phyloP scores from a whole-genome alignment of 1,140 invertebrate genomes.

The Cryptotermes secundus region DNA sequence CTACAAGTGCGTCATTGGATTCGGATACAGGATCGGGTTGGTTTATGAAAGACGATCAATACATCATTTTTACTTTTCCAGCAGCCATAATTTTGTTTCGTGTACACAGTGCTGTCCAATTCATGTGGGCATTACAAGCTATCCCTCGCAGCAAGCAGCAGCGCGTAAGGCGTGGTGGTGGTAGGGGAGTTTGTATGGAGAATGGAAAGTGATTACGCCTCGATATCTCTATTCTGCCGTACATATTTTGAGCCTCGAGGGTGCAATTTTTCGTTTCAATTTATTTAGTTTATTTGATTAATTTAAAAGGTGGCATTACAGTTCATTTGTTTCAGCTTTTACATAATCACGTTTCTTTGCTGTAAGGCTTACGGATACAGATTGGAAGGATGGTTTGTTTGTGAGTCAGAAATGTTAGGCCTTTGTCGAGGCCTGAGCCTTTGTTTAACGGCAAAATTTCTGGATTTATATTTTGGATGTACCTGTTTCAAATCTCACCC shows the following conservation, averaged over 20 bases:
- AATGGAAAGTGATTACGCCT: neutral
- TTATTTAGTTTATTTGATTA: neutral
- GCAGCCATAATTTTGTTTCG: neutral
- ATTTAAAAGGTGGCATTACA: neutral
- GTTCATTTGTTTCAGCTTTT: too few species aligned
- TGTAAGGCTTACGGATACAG: too few species aligned
- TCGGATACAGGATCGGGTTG: neutral
- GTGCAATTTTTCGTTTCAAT: neutral
- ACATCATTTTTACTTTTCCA: neutral
- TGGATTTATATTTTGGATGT: too few species aligned
- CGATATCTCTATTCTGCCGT: neutral
- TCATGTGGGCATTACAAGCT: neutral
- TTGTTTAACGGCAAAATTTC: too few species aligned
- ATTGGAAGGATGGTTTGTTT: too few species aligned
- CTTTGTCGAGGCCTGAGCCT: too few species aligned
- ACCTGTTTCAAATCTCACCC: too few species aligned
- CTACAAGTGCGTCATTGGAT: slow-evolving; percentile 4
- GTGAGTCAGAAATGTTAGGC: too few species aligned
- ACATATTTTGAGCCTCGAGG: neutral
- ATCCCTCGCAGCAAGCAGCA: neutral
- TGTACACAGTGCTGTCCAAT: neutral
- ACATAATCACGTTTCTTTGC: too few species aligned
- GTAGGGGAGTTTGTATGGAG: neutral
- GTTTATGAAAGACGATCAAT: neutral
- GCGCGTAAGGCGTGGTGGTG: too few species aligned